phyloP scores from a whole-genome alignment of 1,140 invertebrate genomes.

The Macrocentrus cingulum region DNA sequence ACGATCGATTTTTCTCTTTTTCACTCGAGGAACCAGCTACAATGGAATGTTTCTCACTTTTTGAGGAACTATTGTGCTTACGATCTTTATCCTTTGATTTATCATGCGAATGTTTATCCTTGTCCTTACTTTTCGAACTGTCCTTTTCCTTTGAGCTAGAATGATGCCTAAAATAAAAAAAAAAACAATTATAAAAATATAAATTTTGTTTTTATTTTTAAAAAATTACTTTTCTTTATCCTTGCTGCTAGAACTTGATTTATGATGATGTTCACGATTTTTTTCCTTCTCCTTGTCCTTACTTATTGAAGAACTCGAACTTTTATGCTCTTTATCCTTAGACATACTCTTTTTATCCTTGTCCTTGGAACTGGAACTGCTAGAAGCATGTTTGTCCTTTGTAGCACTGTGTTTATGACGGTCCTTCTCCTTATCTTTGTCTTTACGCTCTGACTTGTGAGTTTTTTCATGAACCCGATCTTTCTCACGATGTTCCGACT shows the following conservation, averaged over 20 bases:
- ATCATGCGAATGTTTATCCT: conserved; percentile 55
- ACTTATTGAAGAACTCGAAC: conserved; percentile 59
- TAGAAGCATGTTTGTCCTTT: conserved; percentile 24
- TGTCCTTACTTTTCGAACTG: conserved; percentile 50
- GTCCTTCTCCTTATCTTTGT: conserved; percentile 52
- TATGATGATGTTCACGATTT: conserved; percentile 42
- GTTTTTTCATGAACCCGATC: conserved; percentile 51
- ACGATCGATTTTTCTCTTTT: conserved; percentile 58
- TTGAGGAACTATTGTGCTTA: conserved; percentile 53
- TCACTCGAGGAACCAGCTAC: conserved; percentile 46
- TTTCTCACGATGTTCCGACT: conserved; percentile 58
- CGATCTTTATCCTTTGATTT: conserved; percentile 62
- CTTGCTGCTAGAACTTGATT: conserved; percentile 51
- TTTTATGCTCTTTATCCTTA: conserved; percentile 62
- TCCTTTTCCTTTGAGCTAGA: conserved; percentile 36
- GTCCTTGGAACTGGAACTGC: conserved; percentile 54
- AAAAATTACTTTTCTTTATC: conserved; percentile 34
- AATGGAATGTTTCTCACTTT: conserved; percentile 48
- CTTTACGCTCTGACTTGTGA: conserved; percentile 57
- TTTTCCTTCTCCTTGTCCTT: conserved; percentile 59
- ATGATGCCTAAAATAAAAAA: conserved; percentile 7
- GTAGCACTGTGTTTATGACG: conserved; percentile 52
- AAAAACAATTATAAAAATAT: no score
- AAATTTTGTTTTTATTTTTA: no score
- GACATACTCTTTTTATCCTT: conserved; percentile 57